These are phyloP conservation scores for Rhyzopertha dominica DNA, from an alignment of 1,140 invertebrate species.

Conservation along the genomic window DNA sequence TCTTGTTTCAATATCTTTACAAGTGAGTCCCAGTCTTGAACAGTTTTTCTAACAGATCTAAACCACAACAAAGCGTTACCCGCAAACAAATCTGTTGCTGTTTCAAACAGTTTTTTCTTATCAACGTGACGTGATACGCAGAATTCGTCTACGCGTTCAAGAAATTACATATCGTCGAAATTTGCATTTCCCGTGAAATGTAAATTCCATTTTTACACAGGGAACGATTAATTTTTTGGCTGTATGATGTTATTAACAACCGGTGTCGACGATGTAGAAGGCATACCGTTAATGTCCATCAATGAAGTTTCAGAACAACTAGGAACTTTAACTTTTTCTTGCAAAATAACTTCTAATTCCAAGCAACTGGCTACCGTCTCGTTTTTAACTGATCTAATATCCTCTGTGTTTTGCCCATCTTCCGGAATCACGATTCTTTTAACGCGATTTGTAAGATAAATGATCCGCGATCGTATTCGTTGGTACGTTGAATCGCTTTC, in stretches of 20 bases:
- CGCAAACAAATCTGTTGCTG: slow-evolving; percentile 30
- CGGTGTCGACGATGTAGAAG: too few relatives aligned
- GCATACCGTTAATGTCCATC: too few relatives aligned
- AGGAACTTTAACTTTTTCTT: not conserved
- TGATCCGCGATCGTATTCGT: slow-evolving; percentile 3
- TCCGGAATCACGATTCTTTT: slow-evolving; percentile 3
- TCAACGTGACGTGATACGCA: slow-evolving; percentile 26
- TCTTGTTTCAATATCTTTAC: slow-evolving; percentile 17
- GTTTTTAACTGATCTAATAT: slow-evolving; percentile 1
- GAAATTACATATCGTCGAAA: slow-evolving; percentile 10
- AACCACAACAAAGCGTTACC: slow-evolving; percentile 30
- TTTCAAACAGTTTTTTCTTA: slow-evolving; percentile 20
- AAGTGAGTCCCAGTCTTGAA: slow-evolving; percentile 26
- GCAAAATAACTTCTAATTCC: slow-evolving; percentile 2
- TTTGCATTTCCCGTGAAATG: not conserved
- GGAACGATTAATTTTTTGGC: too few relatives aligned
- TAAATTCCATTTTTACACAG: slow-evolving; percentile 10
- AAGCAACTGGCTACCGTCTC: slow-evolving; percentile 1
- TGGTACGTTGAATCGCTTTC: slow-evolving; percentile 3
- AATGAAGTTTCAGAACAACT: not conserved
- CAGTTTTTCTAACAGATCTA: slow-evolving; percentile 15
- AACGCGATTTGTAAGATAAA: slow-evolving; percentile 5
- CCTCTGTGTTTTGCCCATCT: not conserved
- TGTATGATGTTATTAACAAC: too few relatives aligned
- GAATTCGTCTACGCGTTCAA: slow-evolving; percentile 30